Evolutionary conservation across 2,113 vertebrate genomes (phyloP), one percentile per base, ranked within the genome.

Genomic region (Mormoops blainvillei): DNA sequence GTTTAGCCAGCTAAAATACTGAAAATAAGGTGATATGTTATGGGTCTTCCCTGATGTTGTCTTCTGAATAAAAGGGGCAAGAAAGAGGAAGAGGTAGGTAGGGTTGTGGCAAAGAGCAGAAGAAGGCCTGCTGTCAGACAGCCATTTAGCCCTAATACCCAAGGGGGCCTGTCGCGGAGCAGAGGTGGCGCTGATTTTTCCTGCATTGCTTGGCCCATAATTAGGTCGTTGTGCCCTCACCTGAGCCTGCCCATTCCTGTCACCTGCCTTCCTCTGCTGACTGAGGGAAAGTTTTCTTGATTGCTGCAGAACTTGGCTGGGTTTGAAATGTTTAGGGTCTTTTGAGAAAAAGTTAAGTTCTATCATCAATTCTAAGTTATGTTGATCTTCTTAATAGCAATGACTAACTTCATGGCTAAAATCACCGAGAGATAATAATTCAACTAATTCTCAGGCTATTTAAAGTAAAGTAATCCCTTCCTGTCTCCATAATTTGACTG

Each of bases 361-460:
- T 56, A 15, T 11, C 80, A 65, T 50, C 76, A 65, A 38, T 89
- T 90, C 28, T 61, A 45, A 93, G 50, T 85, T 70, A 45, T 3
- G 41, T 19, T 58, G 58, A 92, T 2, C 15, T 91, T 73, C 33
- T 96, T 43, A 73, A 86, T 12, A 84, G 33, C n/a, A 89, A 86
- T 74, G 56, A 91, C 89, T 91, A 91, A 83, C 87, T 96, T 94
- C 38, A 50, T 31, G 73, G 36, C 50, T n/a, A 85, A 26, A 28
- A 58, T 93, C 73, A n/a, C 76, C 38, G 70, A 80, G n/a, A 68
- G 22, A 85, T 65, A 31, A 89, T 78, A 95, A 94, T 22, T 80
- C 56, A 89, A 74, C 24, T 61, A 68, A 43, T 80, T 80, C 56
- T 84, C 70, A 76, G 68, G 41, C 33, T 87, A 63, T 68, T 93